Conservation (phyloP, 1,140 invertebrate genomes). For the Drosophila nebulosa region DNA sequence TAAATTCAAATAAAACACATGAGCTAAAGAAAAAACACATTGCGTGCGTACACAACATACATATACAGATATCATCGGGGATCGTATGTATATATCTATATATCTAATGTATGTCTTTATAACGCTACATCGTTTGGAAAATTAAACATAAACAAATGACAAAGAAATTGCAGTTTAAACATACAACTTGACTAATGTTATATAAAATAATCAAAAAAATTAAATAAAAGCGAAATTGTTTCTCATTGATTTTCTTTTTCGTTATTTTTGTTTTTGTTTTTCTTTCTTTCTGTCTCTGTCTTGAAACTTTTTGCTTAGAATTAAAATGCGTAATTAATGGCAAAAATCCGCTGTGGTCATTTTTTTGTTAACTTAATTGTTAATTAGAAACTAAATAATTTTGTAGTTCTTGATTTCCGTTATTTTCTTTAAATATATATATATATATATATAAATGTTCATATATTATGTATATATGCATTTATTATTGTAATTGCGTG, state of each 20-base stretch:
- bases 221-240: slow-evolving; percentile 2
- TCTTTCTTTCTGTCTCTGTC: too few relatives aligned
- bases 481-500: slow-evolving; percentile 21
- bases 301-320: slow-evolving; percentile 42
- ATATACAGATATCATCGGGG: slow-evolving; percentile 53
- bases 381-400: slow-evolving; percentile 72
- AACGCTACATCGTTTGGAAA: neutral
- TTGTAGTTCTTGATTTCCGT: slow-evolving; percentile 34
- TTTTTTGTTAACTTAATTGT: slow-evolving; percentile 43
- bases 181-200: slow-evolving; percentile 34
- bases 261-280: slow-evolving; percentile 43
- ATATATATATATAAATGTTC: slow-evolving; percentile 24
- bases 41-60: slow-evolving; percentile 13
- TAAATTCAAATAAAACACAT: slow-evolving; percentile 78
- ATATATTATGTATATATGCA: neutral
- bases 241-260: slow-evolving; percentile 4
- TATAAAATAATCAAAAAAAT: slow-evolving; percentile 16
- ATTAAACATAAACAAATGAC: slow-evolving; percentile 13
- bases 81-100: neutral
- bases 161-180: slow-evolving; percentile 24
- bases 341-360: slow-evolving; percentile 63
- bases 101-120: slow-evolving; percentile 5
- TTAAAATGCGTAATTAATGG: slow-evolving; percentile 72
- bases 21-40: slow-evolving; percentile 54
- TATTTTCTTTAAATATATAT: slow-evolving; percentile 14